These are phyloP conservation scores for Otolemur garnettii DNA, from an alignment of 2,113 vertebrate species.

Conservation along the genomic window DNA sequence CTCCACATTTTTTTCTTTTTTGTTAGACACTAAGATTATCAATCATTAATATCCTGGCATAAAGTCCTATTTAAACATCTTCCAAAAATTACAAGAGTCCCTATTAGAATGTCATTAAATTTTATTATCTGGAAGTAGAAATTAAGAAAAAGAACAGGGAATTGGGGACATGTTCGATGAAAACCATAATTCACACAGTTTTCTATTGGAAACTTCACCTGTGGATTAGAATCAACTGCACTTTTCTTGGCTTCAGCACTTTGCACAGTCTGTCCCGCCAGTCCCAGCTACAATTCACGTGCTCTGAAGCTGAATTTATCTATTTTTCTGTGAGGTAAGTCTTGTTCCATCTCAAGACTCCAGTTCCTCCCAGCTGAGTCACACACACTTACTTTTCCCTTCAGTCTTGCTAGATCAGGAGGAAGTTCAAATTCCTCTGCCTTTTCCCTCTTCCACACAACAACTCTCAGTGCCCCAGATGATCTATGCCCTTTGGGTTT, in stretches of 20 bases:
- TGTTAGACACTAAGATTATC: neutral
- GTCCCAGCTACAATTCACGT: neutral
- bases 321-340: neutral
- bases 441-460: neutral
- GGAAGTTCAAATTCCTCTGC: neutral
- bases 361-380: neutral
- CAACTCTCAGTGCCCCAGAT: neutral
- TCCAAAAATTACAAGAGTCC: neutral
- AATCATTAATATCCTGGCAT: neutral
- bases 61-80: conserved; percentile 1
- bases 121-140: neutral
- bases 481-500: neutral
- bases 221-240: neutral
- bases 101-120: neutral
- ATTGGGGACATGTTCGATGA: neutral
- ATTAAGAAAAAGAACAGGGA: neutral
- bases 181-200: neutral
- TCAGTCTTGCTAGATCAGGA: neutral
- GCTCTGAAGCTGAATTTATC: neutral
- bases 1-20: neutral
- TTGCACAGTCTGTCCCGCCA: neutral
- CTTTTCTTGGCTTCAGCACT: neutral
- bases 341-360: neutral
- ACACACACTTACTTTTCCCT: neutral
- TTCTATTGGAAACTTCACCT: neutral